A percentile compares a stretch with the other conserved stretches of the same genome.
Evolutionary conservation across 2,888 invertebrate species (phyloP).

Genomic region (Eustalomyia histrio): DNA sequence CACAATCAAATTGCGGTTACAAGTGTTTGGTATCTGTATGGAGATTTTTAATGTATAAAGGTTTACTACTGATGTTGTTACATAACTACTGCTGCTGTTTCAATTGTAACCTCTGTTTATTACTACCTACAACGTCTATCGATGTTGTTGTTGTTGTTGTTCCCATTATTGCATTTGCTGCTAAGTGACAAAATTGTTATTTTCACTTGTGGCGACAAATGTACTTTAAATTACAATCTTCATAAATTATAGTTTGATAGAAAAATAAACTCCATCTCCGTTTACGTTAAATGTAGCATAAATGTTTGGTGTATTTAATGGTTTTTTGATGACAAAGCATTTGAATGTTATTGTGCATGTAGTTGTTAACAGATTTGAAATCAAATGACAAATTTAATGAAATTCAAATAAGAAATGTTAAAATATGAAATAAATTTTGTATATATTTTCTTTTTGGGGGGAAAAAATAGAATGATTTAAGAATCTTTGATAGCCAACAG

Average conservation of each 20-base stretch:
- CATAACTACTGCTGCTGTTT: constrained; percentile 23
- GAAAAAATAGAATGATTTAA: no score
- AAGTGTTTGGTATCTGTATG: constrained; percentile 59
- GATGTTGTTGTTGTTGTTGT: constrained; percentile 25
- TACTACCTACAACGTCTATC: constrained; percentile 24
- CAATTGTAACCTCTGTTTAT: constrained; percentile 48
- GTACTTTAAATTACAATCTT: constrained; percentile 66
- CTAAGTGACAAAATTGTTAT: constrained; percentile 69
- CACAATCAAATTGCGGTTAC: constrained; percentile 68
- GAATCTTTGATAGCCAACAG: no score
- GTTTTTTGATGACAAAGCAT: constrained; percentile 66
- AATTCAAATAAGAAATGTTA: constrained; percentile 40
- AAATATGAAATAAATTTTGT: no score
- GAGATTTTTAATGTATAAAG: constrained; percentile 43
- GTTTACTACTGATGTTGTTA: constrained; percentile 9
- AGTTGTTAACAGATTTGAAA: constrained; percentile 35
- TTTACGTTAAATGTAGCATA: background rate
- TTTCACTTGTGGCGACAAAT: constrained; percentile 69
- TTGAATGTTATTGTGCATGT: constrained; percentile 8
- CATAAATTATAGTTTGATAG: constrained; percentile 65
- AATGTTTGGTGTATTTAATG: constrained; percentile 59
- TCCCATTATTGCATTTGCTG: constrained; percentile 53
- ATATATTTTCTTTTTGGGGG: no score
- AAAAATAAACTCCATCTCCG: constrained; percentile 36
- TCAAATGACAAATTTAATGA: constrained; percentile 62